A percentile compares a stretch with the other conserved stretches of the same genome.
Conservation (phyloP, 2,113 vertebrate species). For the Ellobius talpinus region DNA sequence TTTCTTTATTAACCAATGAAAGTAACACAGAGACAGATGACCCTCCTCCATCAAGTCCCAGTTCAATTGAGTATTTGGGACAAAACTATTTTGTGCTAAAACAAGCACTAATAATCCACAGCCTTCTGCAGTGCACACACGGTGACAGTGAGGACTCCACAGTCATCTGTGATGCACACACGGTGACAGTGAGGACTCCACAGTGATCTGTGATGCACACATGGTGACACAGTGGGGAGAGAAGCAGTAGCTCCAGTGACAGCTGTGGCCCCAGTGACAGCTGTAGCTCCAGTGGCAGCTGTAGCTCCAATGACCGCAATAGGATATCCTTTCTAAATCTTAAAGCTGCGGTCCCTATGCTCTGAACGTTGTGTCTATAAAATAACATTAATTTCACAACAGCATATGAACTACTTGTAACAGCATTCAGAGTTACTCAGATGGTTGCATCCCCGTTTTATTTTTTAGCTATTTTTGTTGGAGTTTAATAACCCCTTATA, state of each 20-base stretch:
- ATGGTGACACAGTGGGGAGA: not conserved
- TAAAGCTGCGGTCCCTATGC: not conserved
- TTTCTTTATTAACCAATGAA: too few species aligned
- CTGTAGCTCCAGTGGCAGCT: not conserved
- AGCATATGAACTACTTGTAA: not conserved
- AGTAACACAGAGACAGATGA: too few species aligned
- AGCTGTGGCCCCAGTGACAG: too few species aligned
- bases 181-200: too few species aligned
- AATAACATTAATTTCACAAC: not conserved
- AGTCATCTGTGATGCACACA: too few species aligned
- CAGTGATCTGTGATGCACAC: too few species aligned
- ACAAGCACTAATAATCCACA: not conserved
- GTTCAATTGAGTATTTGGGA: not conserved
- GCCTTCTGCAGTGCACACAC: not conserved
- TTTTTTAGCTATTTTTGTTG: slow-evolving; percentile 11
- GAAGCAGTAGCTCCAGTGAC: too few species aligned
- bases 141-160: not conserved
- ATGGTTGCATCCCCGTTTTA: not conserved
- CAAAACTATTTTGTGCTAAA: slow-evolving; percentile 1
- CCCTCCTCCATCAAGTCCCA: not conserved
- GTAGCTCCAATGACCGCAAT: too few species aligned
- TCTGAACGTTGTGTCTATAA: not conserved
- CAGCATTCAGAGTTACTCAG: not conserved
- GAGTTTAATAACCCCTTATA: slow-evolving; percentile 3
- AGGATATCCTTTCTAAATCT: not conserved